A percentile compares a stretch with the other conserved stretches of the same genome.
Conservation (phyloP, 1,140 invertebrate genomes). For the Brachionus rotundiformis region DNA sequence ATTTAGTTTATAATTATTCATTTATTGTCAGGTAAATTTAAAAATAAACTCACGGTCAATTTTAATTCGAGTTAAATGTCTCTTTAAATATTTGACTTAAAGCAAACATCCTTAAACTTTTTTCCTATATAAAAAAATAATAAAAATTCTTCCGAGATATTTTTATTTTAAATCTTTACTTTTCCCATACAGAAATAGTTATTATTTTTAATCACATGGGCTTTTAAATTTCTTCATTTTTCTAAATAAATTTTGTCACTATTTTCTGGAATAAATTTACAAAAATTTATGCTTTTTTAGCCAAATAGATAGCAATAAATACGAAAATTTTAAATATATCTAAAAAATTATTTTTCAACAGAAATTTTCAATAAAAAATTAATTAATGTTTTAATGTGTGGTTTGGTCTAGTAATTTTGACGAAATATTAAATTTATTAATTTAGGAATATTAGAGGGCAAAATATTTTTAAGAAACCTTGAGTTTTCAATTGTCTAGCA, state of each 20-base stretch:
- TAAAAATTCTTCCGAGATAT: not conserved
- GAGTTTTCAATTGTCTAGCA: no score
- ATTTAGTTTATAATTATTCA: conserved; percentile 1
- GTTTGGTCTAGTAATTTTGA: no score
- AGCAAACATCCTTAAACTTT: not conserved
- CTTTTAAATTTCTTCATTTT: not conserved
- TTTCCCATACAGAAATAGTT: not conserved
- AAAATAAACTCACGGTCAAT: not conserved
- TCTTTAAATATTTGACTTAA: not conserved
- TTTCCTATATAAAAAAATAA: not conserved
- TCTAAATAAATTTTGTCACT: no score
- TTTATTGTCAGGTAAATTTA: not conserved
- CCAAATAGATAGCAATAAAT: no score
- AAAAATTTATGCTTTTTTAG: no score
- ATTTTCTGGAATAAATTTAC: no score
- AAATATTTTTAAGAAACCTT: not conserved
- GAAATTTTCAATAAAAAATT: no score
- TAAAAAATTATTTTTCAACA: no score
- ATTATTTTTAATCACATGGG: not conserved
- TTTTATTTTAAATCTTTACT: not conserved
- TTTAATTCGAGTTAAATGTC: not conserved
- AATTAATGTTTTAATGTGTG: no score
- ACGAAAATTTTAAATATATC: no score
- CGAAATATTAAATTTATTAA: no score
- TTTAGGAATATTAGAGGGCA: no score